Evolutionary conservation across 2,888 invertebrate genomes (phyloP), one percentile per base, ranked within the genome.

Genomic region (Caenorhabditis angaria): DNA sequence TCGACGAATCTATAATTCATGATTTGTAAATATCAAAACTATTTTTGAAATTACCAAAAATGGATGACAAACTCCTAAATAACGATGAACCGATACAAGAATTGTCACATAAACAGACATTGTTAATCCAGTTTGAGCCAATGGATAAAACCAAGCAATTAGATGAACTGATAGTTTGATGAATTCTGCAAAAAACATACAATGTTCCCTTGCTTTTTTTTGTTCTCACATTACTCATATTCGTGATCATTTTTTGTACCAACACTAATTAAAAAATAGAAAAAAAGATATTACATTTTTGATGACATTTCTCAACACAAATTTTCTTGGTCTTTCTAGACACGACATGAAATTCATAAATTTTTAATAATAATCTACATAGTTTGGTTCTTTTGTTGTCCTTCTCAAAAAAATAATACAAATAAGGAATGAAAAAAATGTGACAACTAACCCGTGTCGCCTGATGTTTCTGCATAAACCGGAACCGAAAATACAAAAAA

Each of bases 41-140:
- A n/a, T 14, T 35, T 18, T 25, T 24, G 12, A 22, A 28, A 70
- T 29, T 22, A 77, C 77, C 74, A 76, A 61, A 55, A 84, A 84
- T 18, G 84, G 84, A 76, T 83, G 83, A 64, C 83, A 83, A 3
- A 84, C 82, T 25, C 83, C 85, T 6, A 84, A 71, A 59, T 85
- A 85, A 24, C 85, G 70, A 69, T 85, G 83, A 3, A 83, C 80
- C 2, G 83, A 82, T 12, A 85, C 83, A 12, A 81, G 60, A n/a
- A 82, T 78, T 1, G 84, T 84, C 58, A 84, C 70, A 66, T 83
- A 83, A 27, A 84, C 84, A 12, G 82, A 79, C 65, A 77, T 76
- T 3, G 84, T 84, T 28, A 82, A 76, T 0, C 80, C 71, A 10
- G 77, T 77, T 56, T 79, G 80, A 1, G 82, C 82, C 3, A 82